Percentiles rank a stretch among this genome's conserved stretches.
Conservation (phyloP, 1,140 invertebrate genomes). For the Colletes gigas region DNA sequence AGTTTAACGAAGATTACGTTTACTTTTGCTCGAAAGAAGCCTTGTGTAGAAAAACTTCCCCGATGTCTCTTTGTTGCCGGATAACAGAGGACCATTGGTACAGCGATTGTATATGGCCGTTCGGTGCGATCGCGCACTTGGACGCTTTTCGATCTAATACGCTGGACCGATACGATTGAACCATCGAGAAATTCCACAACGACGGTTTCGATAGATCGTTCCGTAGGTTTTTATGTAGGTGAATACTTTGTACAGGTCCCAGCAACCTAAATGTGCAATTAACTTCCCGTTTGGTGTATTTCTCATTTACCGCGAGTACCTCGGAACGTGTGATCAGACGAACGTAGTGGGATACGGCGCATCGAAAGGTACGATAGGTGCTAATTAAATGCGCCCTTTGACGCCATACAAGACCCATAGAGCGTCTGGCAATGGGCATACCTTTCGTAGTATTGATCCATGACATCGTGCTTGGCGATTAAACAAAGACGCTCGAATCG, state of each 20-base stretch:
- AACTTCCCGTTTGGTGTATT: constrained; percentile 21
- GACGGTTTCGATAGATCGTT: neutral
- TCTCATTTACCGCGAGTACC: constrained; percentile 24
- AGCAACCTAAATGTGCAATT: constrained; percentile 1
- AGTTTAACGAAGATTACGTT: too few relatives aligned
- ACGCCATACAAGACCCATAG: constrained; percentile 53
- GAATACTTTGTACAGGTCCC: too few relatives aligned
- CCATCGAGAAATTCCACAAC: neutral
- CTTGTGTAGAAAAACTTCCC: too few relatives aligned
- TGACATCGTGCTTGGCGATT: constrained; percentile 4
- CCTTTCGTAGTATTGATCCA: constrained; percentile 58
- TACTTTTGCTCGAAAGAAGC: too few relatives aligned
- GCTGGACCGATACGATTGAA: neutral
- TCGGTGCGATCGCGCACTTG: too few relatives aligned
- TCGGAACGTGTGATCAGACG: constrained; percentile 42
- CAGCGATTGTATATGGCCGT: too few relatives aligned
- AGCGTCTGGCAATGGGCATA: constrained; percentile 44
- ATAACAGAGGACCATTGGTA: too few relatives aligned
- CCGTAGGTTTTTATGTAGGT: too few relatives aligned
- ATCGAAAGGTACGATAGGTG: constrained; percentile 60
- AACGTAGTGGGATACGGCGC: constrained; percentile 41
- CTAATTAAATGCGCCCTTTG: constrained; percentile 72
- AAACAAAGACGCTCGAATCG: constrained; percentile 14
- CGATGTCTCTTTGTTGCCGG: too few relatives aligned
- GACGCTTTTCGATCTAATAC: too few relatives aligned